Conservation (phyloP, 2,888 invertebrate genomes). For the Diaprepes abbreviatus region DNA sequence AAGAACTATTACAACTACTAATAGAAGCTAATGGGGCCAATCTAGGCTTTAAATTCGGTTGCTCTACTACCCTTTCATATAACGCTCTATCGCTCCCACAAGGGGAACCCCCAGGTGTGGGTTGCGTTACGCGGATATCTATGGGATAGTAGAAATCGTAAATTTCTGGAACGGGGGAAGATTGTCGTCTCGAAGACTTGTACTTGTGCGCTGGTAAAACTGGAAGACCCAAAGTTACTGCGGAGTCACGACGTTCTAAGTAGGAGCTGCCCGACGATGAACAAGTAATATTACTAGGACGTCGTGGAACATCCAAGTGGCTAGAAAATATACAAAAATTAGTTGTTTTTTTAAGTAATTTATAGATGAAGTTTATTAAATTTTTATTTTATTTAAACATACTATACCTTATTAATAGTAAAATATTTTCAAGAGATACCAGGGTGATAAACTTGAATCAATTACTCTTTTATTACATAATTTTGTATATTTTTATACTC, state of each 20-base stretch:
- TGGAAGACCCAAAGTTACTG: conserved; percentile 76
- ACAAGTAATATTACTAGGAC: conserved; percentile 86
- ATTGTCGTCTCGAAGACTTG: conserved; percentile 65
- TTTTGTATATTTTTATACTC: no score
- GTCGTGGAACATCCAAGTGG: conserved; percentile 68
- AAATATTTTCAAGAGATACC: no score
- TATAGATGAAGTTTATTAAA: no score
- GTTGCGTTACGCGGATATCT: conserved; percentile 77
- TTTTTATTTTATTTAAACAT: no score
- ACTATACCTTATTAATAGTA: no score
- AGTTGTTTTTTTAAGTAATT: no score
- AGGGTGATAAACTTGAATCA: no score
- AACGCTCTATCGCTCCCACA: conserved; percentile 78
- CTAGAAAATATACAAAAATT: conserved; percentile 53
- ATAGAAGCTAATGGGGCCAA: conserved; percentile 85
- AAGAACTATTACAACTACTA: conserved; percentile 81
- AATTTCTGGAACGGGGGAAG: conserved; percentile 63
- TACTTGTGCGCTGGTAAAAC: conserved; percentile 70
- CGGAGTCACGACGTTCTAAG: conserved; percentile 84
- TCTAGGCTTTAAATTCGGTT: conserved; percentile 63
- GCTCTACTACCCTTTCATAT: conserved; percentile 63
- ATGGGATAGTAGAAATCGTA: conserved; percentile 66
- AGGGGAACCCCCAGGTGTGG: conserved; percentile 88
- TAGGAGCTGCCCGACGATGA: conserved; percentile 89
- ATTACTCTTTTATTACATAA: no score